phyloP scores from a whole-genome alignment of 2,888 invertebrate genomes.

The Drosophila cracens region DNA sequence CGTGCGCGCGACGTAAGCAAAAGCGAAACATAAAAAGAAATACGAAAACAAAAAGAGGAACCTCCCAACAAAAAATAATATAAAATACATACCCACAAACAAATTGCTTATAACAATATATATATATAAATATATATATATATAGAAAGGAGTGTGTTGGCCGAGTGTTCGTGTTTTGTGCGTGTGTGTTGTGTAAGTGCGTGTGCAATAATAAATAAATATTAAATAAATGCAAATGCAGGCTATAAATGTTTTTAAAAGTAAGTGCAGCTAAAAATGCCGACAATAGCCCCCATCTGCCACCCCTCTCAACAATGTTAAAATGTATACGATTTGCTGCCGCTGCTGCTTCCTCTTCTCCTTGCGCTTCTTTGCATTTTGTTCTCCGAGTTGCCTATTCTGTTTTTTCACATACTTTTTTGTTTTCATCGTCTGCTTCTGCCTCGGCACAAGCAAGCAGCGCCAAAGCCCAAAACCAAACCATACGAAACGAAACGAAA shows the following conservation, averaged over 20 bases:
- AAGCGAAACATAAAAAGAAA: conserved; percentile 37
- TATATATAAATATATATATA: neutral
- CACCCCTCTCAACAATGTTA: neutral
- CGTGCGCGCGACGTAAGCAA: conserved; percentile 58
- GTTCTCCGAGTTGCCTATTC: conserved; percentile 45
- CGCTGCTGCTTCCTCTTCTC: conserved; percentile 9
- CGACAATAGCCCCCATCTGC: neutral
- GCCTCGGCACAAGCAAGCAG: conserved; percentile 35
- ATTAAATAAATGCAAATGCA: conserved; percentile 24
- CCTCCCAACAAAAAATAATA: conserved; percentile 32
- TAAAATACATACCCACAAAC: conserved; percentile 33
- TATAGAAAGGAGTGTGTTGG: conserved; percentile 16
- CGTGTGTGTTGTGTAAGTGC: conserved; percentile 34
- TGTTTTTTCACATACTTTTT: conserved; percentile 69
- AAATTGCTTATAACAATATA: conserved; percentile 49
- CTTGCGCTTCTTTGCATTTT: conserved; percentile 26
- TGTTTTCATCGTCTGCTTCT: conserved; percentile 76
- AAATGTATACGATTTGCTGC: conserved; percentile 13
- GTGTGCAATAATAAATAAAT: conserved; percentile 43
- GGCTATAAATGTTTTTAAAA: conserved; percentile 27
- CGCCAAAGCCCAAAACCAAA: conserved; percentile 15
- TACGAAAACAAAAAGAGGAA: conserved; percentile 24
- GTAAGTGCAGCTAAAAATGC: conserved; percentile 47
- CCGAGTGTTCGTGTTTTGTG: conserved; percentile 33
- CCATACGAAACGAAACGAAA: conserved; percentile 39